Evolutionary conservation across 1,140 invertebrate genomes (phyloP).

Genomic region (Drosophila nikananu): DNA sequence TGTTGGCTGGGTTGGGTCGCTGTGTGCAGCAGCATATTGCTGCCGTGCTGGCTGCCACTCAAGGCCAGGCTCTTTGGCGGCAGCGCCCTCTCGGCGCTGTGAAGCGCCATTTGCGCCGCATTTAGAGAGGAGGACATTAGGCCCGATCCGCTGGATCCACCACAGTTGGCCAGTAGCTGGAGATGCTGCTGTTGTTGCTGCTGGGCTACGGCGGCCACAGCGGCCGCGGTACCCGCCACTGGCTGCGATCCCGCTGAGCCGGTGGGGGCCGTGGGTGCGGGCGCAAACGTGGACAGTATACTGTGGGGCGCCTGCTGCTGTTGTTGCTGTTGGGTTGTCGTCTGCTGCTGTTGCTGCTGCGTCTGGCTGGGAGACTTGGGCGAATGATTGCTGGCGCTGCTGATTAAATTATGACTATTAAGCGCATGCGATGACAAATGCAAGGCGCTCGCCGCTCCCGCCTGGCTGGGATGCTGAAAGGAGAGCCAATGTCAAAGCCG

Average conservation of each 20-base stretch:
- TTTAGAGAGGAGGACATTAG: slow-evolving; percentile 84
- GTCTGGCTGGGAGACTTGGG: slow-evolving; percentile 85
- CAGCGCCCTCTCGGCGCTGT: slow-evolving; percentile 67
- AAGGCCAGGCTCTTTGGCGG: slow-evolving; percentile 76
- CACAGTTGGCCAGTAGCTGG: slow-evolving; percentile 72
- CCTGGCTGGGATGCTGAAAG: slow-evolving; percentile 67
- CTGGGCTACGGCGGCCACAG: slow-evolving; percentile 80
- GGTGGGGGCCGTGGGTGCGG: slow-evolving; percentile 51
- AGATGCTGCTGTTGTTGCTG: slow-evolving; percentile 82
- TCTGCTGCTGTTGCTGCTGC: slow-evolving; percentile 66
- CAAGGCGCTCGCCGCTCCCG: slow-evolving; percentile 65
- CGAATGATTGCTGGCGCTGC: slow-evolving; percentile 78
- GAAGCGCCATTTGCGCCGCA: slow-evolving; percentile 69
- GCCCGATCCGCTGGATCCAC: slow-evolving; percentile 61
- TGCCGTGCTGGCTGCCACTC: slow-evolving; percentile 54
- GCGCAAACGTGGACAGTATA: slow-evolving; percentile 71
- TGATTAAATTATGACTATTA: slow-evolving; percentile 85
- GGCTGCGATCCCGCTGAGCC: slow-evolving; percentile 27
- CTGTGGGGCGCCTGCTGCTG: slow-evolving; percentile 37
- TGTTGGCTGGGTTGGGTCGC: slow-evolving; percentile 22
- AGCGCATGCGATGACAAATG: slow-evolving; percentile 84
- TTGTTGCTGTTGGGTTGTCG: slow-evolving; percentile 52
- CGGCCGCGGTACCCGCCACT: slow-evolving; percentile 65
- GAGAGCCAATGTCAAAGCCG: slow-evolving; percentile 30
- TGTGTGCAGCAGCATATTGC: slow-evolving; percentile 63